Evolutionary conservation across 2,888 invertebrate species (phyloP), one percentile per base, ranked within the genome.

Genomic region (Apamea anceps): DNA sequence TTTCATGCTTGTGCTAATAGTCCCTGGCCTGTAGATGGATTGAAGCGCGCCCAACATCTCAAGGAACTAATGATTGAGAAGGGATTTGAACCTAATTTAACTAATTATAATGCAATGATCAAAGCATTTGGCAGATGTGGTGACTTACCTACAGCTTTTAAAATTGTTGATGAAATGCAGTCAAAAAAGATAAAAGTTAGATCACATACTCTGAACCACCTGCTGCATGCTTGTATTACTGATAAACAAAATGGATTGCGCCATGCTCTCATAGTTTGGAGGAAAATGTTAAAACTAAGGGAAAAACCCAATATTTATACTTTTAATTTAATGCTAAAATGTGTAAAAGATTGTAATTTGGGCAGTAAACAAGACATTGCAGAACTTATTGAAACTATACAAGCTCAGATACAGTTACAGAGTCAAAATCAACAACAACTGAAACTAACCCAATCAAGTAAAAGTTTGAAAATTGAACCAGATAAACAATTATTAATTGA

Each of bases 1-100:
- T 98, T 99, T 92, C 98, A 99, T 95, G 98, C 99, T 2, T 99
- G 99, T 94, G 98, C 99, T 0, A 98, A 98, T 93, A 98, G 98
- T 79, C 98, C 98, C 0, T 97, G 97, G 95, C 95, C 97, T 4
- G 93, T 95, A 68, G 98, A 98, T 94, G 99, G 98, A 0, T 93
- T 99, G 63, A 96, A 97, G 75, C 97, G 98, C 92, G 98, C 99
- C 0, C 96, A 95, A 42, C 95, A 97, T 82, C 95, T 99, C 73
- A 96, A 98, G 76, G 95, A 98, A 80, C 95, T 98, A 7, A 98
- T 99, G 97, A 93, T 97, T 72, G 98, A 98, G 88, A 98, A 98
- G 90, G 97, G 97, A 13, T 95, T 98, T 85, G 96, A 97, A 85
- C 98, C 98, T 6, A 99, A 99, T 92, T 93, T 97, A 1, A 97